Evolutionary conservation across 2,113 vertebrate species (phyloP).

Genomic region (Antidorcas marsupialis): DNA sequence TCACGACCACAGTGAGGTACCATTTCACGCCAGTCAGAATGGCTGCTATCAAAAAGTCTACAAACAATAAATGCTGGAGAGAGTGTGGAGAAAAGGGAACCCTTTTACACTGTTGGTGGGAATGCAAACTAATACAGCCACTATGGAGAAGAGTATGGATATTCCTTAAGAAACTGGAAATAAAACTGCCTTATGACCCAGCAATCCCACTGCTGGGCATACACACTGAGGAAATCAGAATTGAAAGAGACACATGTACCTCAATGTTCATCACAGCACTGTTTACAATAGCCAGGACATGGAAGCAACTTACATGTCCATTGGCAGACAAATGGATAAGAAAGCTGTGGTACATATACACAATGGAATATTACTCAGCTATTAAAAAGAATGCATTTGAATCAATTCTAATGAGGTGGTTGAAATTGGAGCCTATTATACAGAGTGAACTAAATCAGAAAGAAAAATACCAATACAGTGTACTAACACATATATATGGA

Average conservation of each 20-base stretch:
- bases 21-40: fast-evolving
- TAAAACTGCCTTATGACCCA: neutral
- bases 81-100: neutral
- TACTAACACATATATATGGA: neutral
- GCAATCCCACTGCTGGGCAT: neutral
- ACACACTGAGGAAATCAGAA: fast-evolving
- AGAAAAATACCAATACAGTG: neutral
- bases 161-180: neutral
- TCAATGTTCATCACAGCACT: neutral
- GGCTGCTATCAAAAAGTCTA: neutral
- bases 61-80: neutral
- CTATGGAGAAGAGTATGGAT: neutral
- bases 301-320: neutral
- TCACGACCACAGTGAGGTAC: neutral
- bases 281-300: neutral
- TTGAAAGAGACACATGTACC: neutral
- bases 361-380: neutral
- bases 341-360: neutral
- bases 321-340: neutral
- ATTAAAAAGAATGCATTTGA: neutral
- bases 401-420: neutral
- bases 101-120: neutral
- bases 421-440: neutral
- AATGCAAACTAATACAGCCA: neutral
- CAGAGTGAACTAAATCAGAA: neutral